Percentiles rank a stretch among this genome's conserved stretches.
These are phyloP conservation scores for Argyrosomus japonicus DNA, from an alignment of 2,113 vertebrate species.

Conservation along the genomic window DNA sequence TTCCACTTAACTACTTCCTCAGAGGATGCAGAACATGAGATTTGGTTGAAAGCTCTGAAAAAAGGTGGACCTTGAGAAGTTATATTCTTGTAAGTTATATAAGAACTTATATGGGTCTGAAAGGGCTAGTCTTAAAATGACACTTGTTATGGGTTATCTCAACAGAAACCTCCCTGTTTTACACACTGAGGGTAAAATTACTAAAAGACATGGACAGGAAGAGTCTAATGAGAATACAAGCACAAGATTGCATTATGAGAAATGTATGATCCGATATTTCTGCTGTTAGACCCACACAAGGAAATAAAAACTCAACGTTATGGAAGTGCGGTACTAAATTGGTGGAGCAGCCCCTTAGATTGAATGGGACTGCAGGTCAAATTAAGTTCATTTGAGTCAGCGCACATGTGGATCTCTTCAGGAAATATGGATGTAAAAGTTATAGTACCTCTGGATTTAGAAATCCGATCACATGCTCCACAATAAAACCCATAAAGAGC, in stretches of 20 bases:
- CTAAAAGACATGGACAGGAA: background rate
- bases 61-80: background rate
- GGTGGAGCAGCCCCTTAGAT: background rate
- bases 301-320: background rate
- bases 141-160: background rate
- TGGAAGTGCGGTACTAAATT: background rate
- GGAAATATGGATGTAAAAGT: background rate
- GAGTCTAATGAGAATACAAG: no score
- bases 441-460: background rate
- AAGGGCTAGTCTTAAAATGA: background rate
- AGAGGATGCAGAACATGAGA: background rate
- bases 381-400: background rate
- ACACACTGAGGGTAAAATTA: background rate
- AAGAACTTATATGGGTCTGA: background rate
- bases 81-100: background rate
- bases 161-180: background rate
- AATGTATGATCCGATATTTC: no score
- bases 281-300: no score
- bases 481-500: background rate
- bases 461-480: background rate
- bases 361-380: background rate
- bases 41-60: background rate
- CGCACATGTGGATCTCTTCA: background rate
- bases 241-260: no score
- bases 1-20: background rate